Evolutionary conservation across 2,888 invertebrate species (phyloP).

Genomic region (Heliconius aoede): DNA sequence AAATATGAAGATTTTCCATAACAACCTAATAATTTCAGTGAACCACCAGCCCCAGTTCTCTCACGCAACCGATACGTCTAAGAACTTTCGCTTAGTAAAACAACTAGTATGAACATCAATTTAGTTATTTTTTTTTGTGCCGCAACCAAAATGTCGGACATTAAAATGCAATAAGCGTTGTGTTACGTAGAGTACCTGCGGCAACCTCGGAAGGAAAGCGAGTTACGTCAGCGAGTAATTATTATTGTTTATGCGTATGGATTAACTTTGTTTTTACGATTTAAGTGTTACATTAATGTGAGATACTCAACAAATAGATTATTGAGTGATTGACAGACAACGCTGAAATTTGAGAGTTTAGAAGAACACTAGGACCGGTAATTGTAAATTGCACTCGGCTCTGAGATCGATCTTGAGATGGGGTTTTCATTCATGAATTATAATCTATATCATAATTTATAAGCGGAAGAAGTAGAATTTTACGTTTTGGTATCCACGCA

Average conservation of each 20-base stretch:
- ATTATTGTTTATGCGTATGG: slow-evolving; percentile 25
- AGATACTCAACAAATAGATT: too few relatives aligned
- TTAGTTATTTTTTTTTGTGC: slow-evolving; percentile 17
- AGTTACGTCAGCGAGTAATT: slow-evolving; percentile 12
- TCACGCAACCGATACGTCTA: slow-evolving; percentile 17
- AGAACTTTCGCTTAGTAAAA: neutral
- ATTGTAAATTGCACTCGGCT: too few relatives aligned
- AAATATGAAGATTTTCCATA: neutral
- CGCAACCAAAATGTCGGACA: slow-evolving; percentile 32
- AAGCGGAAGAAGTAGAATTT: too few relatives aligned
- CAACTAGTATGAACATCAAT: slow-evolving; percentile 23
- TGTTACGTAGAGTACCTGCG: slow-evolving; percentile 26
- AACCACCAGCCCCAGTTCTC: neutral
- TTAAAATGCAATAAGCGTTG: slow-evolving; percentile 49
- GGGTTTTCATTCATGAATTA: too few relatives aligned
- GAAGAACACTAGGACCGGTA: fast-evolving
- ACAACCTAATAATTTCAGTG: neutral
- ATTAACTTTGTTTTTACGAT: slow-evolving; percentile 14
- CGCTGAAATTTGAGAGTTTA: too few relatives aligned
- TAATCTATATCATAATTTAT: too few relatives aligned
- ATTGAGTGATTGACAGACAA: too few relatives aligned
- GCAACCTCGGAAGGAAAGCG: slow-evolving; percentile 26
- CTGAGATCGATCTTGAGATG: too few relatives aligned
- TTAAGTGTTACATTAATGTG: slow-evolving; percentile 5
- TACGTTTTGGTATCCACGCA: too few relatives aligned